Evolutionary conservation across 2,888 invertebrate species (phyloP).

Genomic region (Pyralis farinalis): DNA sequence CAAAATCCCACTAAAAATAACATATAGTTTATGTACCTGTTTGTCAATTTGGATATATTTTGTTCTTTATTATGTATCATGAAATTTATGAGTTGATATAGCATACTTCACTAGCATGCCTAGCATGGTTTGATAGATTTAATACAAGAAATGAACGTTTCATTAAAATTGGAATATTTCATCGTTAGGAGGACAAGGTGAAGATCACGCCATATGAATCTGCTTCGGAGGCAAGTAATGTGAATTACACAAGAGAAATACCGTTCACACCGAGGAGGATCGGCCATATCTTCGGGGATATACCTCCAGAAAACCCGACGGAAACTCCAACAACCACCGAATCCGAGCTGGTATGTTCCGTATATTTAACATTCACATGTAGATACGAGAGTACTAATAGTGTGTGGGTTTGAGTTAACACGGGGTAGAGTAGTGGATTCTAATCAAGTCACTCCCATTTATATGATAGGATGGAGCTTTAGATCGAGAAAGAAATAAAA

Average conservation of each 20-base stretch:
- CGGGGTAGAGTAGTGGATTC: conserved; percentile 18
- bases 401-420: conserved; percentile 27
- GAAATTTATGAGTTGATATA: too few species aligned
- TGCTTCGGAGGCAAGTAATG: conserved; percentile 51
- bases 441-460: conserved; percentile 18
- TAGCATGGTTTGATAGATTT: conserved; percentile 2
- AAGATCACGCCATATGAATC: conserved; percentile 65
- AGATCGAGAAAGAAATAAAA: conserved; percentile 1
- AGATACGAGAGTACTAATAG: conserved; percentile 31
- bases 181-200: conserved; percentile 53
- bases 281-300: conserved; percentile 37
- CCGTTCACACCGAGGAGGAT: conserved; percentile 41
- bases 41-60: too few species aligned
- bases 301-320: conserved; percentile 31
- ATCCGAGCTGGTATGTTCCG: conserved; percentile 57
- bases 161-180: background rate
- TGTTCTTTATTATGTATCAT: too few species aligned
- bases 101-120: background rate
- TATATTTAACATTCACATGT: conserved; percentile 14
- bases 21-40: too few species aligned
- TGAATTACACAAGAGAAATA: conserved; percentile 41
- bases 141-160: background rate
- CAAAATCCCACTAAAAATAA: too few species aligned
- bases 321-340: conserved; percentile 49
- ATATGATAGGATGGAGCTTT: conserved; percentile 20